Conservation (phyloP, 2,888 invertebrate species). For the Pachliopta kotzebuea region DNA sequence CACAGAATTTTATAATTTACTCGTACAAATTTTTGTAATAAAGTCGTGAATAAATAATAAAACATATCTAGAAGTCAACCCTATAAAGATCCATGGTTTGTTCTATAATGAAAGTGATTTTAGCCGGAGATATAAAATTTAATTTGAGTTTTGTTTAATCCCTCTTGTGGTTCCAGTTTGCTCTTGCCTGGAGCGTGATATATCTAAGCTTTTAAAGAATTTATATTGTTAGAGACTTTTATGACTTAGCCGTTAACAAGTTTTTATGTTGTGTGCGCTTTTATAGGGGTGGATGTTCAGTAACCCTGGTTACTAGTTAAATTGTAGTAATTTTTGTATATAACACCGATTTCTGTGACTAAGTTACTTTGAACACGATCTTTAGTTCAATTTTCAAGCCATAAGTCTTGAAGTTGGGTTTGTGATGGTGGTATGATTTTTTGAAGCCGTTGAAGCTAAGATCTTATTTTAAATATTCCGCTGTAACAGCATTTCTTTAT, state of each 20-base stretch:
- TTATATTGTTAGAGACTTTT: constrained; percentile 23
- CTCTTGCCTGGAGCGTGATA: constrained; percentile 15
- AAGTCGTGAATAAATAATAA: too few relatives aligned
- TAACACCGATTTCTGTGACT: not conserved
- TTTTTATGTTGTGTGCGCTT: constrained; percentile 15
- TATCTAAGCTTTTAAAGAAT: constrained; percentile 19
- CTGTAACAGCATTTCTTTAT: not conserved
- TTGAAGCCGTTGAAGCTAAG: not conserved
- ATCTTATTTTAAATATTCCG: not conserved
- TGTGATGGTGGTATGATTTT: not conserved
- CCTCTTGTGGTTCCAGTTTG: constrained; percentile 8
- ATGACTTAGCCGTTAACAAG: constrained; percentile 13
- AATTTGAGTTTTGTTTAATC: constrained; percentile 12
- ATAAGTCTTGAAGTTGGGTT: not conserved
- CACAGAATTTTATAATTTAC: too few relatives aligned
- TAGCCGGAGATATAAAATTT: constrained; percentile 17
- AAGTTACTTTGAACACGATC: not conserved
- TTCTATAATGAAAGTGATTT: constrained; percentile 8
- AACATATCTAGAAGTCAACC: not conserved
- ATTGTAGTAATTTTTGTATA: constrained; percentile 4
- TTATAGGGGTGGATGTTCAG: constrained; percentile 10
- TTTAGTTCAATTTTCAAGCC: not conserved
- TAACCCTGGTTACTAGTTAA: not conserved
- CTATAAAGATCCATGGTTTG: constrained; percentile 5
- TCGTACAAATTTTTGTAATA: too few relatives aligned